A percentile compares a stretch with the other conserved stretches of the same genome.
Conservation (phyloP, 2,888 invertebrate species). For the Lucinisca nassula region DNA sequence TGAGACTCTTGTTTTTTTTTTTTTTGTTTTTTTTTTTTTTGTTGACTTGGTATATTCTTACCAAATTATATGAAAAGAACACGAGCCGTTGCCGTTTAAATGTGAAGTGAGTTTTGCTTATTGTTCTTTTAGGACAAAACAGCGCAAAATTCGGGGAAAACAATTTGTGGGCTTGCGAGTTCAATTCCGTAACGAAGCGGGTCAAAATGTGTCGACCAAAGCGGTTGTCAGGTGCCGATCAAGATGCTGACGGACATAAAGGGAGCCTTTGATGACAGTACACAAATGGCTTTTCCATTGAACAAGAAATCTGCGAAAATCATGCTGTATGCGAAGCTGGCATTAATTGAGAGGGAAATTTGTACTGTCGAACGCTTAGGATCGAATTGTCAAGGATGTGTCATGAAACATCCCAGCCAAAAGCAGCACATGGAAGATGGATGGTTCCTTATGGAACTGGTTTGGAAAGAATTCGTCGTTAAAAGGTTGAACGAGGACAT, state of each 20-base stretch:
- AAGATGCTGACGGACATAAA: background rate
- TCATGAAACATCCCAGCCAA: background rate
- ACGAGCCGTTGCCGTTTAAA: background rate
- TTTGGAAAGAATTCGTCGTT: background rate
- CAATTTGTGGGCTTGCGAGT: background rate
- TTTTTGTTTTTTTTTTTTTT: background rate
- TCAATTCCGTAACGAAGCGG: background rate
- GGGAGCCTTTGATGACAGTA: background rate
- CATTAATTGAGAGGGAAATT: background rate
- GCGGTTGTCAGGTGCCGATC: background rate
- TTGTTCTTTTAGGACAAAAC: background rate
- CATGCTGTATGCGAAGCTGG: background rate
- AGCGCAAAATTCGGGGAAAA: background rate
- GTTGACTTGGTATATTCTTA: background rate
- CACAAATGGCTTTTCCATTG: background rate
- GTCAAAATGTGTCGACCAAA: background rate
- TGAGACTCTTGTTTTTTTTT: background rate
- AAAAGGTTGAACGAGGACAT: background rate
- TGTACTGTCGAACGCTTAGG: background rate
- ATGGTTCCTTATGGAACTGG: too few relatives aligned
- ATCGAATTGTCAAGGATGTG: background rate
- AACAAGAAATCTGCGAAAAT: background rate
- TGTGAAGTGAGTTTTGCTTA: background rate
- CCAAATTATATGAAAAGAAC: too few relatives aligned
- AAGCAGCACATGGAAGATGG: background rate